A percentile compares a stretch with the other conserved stretches of the same genome.
Evolutionary conservation across 2,113 vertebrate genomes (phyloP).

Genomic region (Apodemus sylvaticus): DNA sequence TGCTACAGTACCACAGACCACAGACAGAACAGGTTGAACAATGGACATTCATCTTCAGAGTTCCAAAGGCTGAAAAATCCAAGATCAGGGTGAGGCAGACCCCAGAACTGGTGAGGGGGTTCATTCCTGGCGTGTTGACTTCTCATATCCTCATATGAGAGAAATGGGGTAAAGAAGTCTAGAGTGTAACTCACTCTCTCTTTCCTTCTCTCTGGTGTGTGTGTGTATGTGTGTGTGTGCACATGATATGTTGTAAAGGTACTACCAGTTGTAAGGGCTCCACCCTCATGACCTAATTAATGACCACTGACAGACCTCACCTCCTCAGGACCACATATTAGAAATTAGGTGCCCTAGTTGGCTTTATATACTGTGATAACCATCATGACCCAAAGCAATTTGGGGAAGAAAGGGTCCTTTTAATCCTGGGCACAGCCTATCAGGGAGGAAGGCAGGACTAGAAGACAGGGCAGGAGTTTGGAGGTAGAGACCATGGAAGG

Average conservation of each 20-base stretch:
- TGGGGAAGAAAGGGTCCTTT: background rate
- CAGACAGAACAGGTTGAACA: background rate
- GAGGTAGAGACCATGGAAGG: background rate
- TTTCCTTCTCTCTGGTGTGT: background rate
- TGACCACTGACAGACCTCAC: background rate
- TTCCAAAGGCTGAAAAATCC: background rate
- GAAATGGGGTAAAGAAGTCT: background rate
- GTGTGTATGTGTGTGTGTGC: background rate
- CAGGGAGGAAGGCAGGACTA: background rate
- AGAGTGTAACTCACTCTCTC: background rate
- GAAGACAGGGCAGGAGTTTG: background rate
- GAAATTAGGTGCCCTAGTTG: background rate
- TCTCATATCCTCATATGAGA: background rate
- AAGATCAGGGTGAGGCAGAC: background rate
- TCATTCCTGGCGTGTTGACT: background rate
- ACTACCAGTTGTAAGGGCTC: background rate
- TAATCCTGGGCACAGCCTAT: too few species aligned
- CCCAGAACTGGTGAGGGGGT: background rate
- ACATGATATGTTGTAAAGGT: background rate
- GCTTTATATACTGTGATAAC: background rate
- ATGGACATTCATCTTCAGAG: background rate
- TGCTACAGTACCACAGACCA: background rate
- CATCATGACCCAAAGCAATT: background rate
- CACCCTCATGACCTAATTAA: background rate
- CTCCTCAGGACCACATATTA: background rate